Percentiles rank a stretch among this genome's conserved stretches.
Conservation (phyloP, 2,888 invertebrate species). For the Brenthis hecate region DNA sequence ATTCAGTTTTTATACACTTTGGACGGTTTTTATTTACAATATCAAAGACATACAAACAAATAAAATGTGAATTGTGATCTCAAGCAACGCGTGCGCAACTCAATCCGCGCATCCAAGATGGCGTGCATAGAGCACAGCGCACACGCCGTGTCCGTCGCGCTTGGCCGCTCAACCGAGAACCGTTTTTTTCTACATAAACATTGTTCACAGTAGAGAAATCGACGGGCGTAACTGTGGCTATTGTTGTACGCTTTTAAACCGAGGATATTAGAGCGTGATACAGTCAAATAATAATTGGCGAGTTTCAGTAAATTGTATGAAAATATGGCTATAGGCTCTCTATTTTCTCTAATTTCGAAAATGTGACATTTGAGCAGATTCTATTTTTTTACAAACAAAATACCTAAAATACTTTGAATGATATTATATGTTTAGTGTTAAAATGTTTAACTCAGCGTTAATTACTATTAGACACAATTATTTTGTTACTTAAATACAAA, state of each 20-base stretch:
- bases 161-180: conserved; percentile 68
- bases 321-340: conserved; percentile 8
- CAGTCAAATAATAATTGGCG: conserved; percentile 67
- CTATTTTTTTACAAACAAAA: neutral
- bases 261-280: conserved; percentile 79
- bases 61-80: conserved; percentile 27
- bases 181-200: conserved; percentile 78
- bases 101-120: conserved; percentile 77
- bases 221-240: conserved; percentile 77
- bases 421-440: neutral
- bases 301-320: conserved; percentile 44
- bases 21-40: neutral
- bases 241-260: conserved; percentile 74
- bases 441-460: no score
- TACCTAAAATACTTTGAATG: neutral
- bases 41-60: neutral
- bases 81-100: conserved; percentile 65
- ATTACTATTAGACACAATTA: conserved; percentile 1
- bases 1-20: neutral
- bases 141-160: conserved; percentile 76
- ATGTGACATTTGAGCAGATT: no score
- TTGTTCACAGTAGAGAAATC: conserved; percentile 80
- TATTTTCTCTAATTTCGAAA: conserved; percentile 3
- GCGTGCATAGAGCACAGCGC: conserved; percentile 60
- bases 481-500: conserved; percentile 3